These are phyloP conservation scores for Polyommatus icarus DNA, from an alignment of 2,888 invertebrate species.

Conservation along the genomic window DNA sequence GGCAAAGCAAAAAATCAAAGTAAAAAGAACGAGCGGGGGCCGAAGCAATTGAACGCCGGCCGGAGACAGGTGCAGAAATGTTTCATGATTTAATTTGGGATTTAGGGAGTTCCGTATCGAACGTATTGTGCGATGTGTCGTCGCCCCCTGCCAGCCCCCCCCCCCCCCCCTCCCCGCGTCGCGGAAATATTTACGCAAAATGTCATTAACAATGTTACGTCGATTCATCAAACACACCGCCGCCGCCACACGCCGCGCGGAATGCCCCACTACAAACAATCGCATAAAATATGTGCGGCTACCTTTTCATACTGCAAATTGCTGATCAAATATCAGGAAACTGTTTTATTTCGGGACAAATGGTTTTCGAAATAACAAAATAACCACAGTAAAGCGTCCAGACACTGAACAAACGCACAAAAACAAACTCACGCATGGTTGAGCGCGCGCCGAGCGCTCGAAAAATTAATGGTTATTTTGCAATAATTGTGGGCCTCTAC, in stretches of 20 bases:
- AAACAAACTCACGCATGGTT: conserved; percentile 75
- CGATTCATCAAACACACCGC: conserved; percentile 43
- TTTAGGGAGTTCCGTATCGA: conserved; percentile 76
- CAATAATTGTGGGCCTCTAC: conserved; percentile 64
- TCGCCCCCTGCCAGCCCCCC: conserved; percentile 56
- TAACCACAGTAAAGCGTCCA: conserved; percentile 66
- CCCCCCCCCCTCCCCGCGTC: conserved; percentile 55
- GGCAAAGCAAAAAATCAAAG: conserved; percentile 30
- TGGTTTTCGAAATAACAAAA: conserved; percentile 64
- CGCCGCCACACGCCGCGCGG: conserved; percentile 37
- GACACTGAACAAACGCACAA: conserved; percentile 73
- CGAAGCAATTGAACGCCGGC: conserved; percentile 22
- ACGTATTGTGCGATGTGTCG: conserved; percentile 73
- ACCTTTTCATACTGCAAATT: conserved; percentile 46
- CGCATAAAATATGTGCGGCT: conserved; percentile 45
- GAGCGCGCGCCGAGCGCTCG: conserved; percentile 60
- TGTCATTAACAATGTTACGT: conserved; percentile 43
- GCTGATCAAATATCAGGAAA: conserved; percentile 56
- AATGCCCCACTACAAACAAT: conserved; percentile 43
- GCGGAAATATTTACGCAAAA: conserved; percentile 44
- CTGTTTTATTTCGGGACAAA: conserved; percentile 65
- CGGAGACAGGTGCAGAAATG: conserved; percentile 72
- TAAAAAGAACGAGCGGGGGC: conserved; percentile 53
- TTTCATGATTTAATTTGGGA: conserved; percentile 80
- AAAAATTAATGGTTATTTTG: conserved; percentile 74